Evolutionary conservation across 2,113 vertebrate genomes (phyloP), one percentile per base, ranked within the genome.

Genomic region (Sinocyclocheilus rhinocerous): DNA sequence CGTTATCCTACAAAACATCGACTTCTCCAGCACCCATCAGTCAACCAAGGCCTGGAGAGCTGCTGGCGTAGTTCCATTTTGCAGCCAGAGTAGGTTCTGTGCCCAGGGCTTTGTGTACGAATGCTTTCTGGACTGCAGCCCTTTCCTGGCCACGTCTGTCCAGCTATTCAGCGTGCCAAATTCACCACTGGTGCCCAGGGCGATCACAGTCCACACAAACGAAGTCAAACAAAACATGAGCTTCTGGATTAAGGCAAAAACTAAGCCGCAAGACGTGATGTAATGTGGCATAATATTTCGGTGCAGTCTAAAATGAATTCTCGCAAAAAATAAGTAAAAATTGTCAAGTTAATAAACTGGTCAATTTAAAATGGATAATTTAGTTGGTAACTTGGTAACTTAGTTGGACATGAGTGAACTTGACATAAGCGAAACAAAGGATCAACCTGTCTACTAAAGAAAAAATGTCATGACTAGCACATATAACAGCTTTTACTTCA

Each of bases 61-160:
- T 57, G 20, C 33, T 79, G 81, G 80, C 84, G 10, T 13, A 10
- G 20, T 36, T 86, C 84, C 80, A 87, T 75, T 76, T 82, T 75
- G 69, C 48, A 45, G 36, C 33, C 86, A 83, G 76, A 33, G 50
- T 16, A 16, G 7, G 24, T 22, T 76, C 22, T 63, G 72, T 86
- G 84, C 63, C 50, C 7, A 26, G 52, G 55, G 45, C 81, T 69
- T 55, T 90, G 76, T 86, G 87, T 87, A 86, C 76, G 84, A 76
- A 81, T 52, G 42, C 29, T 22, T 84, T 84, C 65, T 88, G 87
- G 85, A 86, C 67, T 70, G 52, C 24, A 67, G 84, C 84, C 87
- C 76, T 59, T 86, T 85, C 84, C 87, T 77, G 84, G 29, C 42
- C 81, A 82, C 59, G 79, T 86, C 76, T 70, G 84, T 84, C 29